Evolutionary conservation across 1,140 invertebrate genomes (phyloP).

Genomic region (Wiebesia pumilae): DNA sequence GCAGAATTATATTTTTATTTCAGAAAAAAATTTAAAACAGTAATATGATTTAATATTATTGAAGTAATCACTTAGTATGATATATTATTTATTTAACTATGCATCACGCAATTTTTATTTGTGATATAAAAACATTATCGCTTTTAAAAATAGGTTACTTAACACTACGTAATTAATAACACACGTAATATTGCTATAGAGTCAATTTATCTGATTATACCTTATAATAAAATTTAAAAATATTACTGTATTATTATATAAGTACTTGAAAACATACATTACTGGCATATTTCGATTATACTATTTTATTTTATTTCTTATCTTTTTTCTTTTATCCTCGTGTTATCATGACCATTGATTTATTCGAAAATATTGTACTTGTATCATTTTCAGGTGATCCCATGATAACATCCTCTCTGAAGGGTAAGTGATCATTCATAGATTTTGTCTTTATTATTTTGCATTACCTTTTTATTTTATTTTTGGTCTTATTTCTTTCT

Average conservation of each 20-base stretch:
- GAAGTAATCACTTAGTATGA: too few relatives aligned
- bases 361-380: conserved; percentile 69
- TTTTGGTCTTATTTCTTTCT: not conserved
- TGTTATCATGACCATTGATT: conserved; percentile 45
- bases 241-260: not conserved
- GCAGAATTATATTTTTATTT: too few relatives aligned
- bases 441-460: conserved; percentile 56
- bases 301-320: conserved; percentile 29
- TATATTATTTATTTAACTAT: too few relatives aligned
- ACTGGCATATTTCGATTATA: conserved; percentile 8
- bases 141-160: too few relatives aligned
- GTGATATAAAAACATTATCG: too few relatives aligned
- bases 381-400: conserved; percentile 75
- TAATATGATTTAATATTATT: too few relatives aligned
- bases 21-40: too few relatives aligned
- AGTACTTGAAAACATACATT: conserved; percentile 1
- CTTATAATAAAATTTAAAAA: not conserved
- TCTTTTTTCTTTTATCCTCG: conserved; percentile 37
- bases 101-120: too few relatives aligned
- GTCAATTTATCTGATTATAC: too few relatives aligned
- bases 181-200: too few relatives aligned
- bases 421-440: conserved; percentile 73
- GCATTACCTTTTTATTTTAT: conserved; percentile 44
- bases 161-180: too few relatives aligned
- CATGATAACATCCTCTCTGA: conserved; percentile 76